These are phyloP conservation scores for Malthinus seriepunctatus DNA, from an alignment of 2,888 invertebrate species.

Conservation along the genomic window DNA sequence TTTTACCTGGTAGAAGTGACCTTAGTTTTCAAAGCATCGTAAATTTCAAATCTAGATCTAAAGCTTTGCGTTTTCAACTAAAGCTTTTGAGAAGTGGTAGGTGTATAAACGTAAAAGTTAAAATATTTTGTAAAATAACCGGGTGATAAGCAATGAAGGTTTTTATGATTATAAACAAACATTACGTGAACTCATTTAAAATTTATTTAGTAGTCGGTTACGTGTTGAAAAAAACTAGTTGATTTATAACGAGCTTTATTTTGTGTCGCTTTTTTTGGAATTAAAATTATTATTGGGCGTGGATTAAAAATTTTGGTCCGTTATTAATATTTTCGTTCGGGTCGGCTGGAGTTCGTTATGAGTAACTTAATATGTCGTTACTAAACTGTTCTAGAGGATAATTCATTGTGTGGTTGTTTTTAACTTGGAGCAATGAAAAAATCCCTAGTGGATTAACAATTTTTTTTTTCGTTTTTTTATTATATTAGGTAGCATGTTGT, in stretches of 20 bases:
- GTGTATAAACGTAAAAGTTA: too few species aligned
- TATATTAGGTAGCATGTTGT: constrained; percentile 6
- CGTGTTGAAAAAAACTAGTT: too few species aligned
- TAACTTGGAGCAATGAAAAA: constrained; percentile 7
- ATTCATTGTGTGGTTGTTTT: constrained; percentile 17
- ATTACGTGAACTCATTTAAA: too few species aligned
- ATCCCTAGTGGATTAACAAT: neutral
- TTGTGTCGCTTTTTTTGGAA: neutral
- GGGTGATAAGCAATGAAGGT: too few species aligned
- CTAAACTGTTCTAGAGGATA: constrained; percentile 16
- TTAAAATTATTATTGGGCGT: constrained; percentile 4
- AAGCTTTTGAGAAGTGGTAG: neutral
- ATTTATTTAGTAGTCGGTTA: too few species aligned
- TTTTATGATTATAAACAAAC: too few species aligned
- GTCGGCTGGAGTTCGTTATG: constrained; percentile 1
- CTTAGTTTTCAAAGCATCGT: constrained; percentile 1
- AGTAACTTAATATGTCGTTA: constrained; percentile 16
- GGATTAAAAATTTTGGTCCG: constrained; percentile 3
- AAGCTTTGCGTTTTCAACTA: constrained; percentile 4
- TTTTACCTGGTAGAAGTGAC: constrained; percentile 1
- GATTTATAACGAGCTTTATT: too few species aligned
- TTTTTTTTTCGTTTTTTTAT: neutral
- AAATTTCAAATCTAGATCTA: neutral
- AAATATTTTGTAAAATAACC: too few species aligned
- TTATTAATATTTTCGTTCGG: neutral